phyloP scores from a whole-genome alignment of 2,797 vertebrate genomes.

The Vespertilio murinus region DNA sequence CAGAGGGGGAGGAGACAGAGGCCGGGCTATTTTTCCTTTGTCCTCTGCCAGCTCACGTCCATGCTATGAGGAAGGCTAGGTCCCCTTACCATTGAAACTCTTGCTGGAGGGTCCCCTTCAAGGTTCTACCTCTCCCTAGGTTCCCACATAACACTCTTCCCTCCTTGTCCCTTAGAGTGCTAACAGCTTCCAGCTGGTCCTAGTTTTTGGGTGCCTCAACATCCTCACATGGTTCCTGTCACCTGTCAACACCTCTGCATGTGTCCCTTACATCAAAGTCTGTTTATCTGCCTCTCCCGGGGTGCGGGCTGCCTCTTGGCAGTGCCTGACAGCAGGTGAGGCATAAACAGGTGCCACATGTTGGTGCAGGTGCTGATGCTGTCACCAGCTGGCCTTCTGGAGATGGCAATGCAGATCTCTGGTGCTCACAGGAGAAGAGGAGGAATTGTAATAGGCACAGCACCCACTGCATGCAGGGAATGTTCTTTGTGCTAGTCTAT shows the following conservation, averaged over 20 bases:
- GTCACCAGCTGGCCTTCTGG: background rate
- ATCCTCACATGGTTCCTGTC: background rate
- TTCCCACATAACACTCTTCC: background rate
- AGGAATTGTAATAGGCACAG: background rate
- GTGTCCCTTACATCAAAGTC: background rate
- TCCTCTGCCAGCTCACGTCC: background rate
- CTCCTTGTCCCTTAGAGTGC: background rate
- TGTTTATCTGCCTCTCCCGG: background rate
- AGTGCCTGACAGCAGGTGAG: background rate
- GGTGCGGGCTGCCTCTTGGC: background rate
- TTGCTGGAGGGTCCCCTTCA: background rate
- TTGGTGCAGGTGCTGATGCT: background rate
- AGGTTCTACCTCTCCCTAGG: background rate
- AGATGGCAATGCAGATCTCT: background rate
- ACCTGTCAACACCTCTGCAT: background rate
- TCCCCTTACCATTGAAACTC: background rate
- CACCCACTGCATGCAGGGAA: background rate
- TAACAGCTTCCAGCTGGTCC: background rate
- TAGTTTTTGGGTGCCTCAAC: background rate
- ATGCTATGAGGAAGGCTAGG: background rate
- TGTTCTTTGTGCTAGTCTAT: background rate
- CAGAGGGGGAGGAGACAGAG: background rate
- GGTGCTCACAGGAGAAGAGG: background rate
- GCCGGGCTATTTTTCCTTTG: background rate
- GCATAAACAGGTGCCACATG: background rate